These are phyloP conservation scores for Watsonalla binaria DNA, from an alignment of 2,888 invertebrate genomes.

Conservation along the genomic window DNA sequence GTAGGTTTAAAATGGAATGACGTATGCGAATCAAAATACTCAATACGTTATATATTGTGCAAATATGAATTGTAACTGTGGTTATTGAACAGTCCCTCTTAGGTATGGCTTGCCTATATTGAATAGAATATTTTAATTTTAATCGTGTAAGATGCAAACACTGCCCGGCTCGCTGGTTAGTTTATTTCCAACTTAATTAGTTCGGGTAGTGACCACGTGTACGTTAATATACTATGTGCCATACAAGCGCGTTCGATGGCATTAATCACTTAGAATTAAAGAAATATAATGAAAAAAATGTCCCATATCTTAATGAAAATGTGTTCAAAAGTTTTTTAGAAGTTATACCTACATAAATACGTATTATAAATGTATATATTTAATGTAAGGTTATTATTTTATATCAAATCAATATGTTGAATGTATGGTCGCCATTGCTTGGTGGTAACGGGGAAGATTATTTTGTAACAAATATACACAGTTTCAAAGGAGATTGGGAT, in stretches of 20 bases:
- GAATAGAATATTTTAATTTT: conserved; percentile 19
- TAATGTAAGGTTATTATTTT: conserved; percentile 21
- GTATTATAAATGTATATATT: conserved; percentile 13
- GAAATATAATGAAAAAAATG: conserved; percentile 30
- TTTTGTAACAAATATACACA: neutral
- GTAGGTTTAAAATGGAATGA: too few relatives aligned
- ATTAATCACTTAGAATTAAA: conserved; percentile 36
- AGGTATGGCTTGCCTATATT: conserved; percentile 44
- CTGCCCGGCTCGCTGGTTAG: neutral
- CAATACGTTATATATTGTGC: too few relatives aligned
- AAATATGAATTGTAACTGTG: neutral
- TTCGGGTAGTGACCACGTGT: conserved; percentile 20
- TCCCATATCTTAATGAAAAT: conserved; percentile 72
- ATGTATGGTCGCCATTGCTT: neutral
- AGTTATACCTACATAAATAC: conserved; percentile 59
- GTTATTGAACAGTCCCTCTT: conserved; percentile 11
- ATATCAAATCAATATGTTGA: conserved; percentile 5
- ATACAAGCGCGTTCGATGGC: conserved; percentile 39
- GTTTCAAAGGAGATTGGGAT: neutral
- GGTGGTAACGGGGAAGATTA: neutral
- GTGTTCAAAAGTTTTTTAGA: conserved; percentile 73
- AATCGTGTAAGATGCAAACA: conserved; percentile 8
- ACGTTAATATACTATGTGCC: conserved; percentile 51
- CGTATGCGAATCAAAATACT: too few relatives aligned
- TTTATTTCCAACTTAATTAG: conserved; percentile 2